These are phyloP conservation scores for Samia ricini DNA, from an alignment of 1,140 invertebrate species.

Conservation along the genomic window DNA sequence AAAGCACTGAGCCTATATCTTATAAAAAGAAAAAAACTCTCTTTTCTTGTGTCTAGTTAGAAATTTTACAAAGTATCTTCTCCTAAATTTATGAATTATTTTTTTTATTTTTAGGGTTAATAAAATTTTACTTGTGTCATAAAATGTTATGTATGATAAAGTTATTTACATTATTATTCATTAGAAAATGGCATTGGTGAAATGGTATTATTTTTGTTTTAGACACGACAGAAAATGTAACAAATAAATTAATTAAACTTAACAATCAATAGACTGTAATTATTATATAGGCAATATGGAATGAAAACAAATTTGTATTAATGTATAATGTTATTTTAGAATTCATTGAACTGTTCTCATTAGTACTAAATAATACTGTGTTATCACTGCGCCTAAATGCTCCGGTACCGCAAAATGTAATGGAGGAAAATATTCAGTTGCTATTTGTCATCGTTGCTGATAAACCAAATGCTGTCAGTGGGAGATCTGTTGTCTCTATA, in stretches of 20 bases:
- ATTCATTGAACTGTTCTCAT: not conserved
- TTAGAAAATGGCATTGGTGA: no score
- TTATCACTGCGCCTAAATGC: conserved; percentile 11
- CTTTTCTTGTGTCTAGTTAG: no score
- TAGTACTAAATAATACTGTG: not conserved
- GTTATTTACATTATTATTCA: no score
- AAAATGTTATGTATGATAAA: no score
- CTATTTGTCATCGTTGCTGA: conserved; percentile 37
- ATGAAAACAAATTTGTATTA: not conserved
- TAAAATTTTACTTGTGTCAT: no score
- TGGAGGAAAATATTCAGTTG: conserved; percentile 30
- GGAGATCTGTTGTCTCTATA: conserved; percentile 31
- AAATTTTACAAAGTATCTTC: no score
- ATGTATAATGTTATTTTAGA: conserved; percentile 3
- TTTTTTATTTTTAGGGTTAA: no score
- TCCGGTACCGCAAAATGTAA: conserved; percentile 28
- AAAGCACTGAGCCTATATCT: no score
- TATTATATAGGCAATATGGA: not conserved
- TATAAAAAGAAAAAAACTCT: no score
- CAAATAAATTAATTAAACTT: not conserved
- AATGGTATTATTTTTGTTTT: no score
- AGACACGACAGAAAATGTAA: no score
- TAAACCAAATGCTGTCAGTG: conserved; percentile 29
- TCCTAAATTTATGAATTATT: no score
- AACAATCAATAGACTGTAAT: not conserved